Evolutionary conservation across 2,113 vertebrate genomes (phyloP), one percentile per base, ranked within the genome.

Genomic region (Limanda limanda): DNA sequence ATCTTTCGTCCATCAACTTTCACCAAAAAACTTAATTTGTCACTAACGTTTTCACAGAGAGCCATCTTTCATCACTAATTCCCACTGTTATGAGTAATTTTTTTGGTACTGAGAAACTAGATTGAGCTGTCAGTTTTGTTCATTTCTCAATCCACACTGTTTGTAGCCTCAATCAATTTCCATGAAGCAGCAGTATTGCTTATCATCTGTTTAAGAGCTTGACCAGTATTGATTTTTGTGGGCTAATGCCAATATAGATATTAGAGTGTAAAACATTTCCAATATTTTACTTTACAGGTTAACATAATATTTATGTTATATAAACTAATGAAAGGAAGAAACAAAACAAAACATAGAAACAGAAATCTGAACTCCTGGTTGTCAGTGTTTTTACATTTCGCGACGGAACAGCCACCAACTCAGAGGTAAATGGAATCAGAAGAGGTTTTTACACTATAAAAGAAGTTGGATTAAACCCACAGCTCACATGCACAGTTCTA

Each of bases 51-150:
- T 59, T 31, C 15, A 27, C 57, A 31, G n/a, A 15, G 23, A 45
- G 59, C 21, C 27, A 40, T 59, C 69, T 20, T 65, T 62, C 24
- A 6, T 57, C 20, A 25, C 3, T 59, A 2, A 31, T 59, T 31
- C 4, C 25, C 15, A 21, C n/a, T 61, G 31, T 1, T 31, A 21
- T 51, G 15, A 40, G 8, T 51, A n/a, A 40, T n/a, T 37, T 2
- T 51, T 11, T 9, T 60, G 23, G 1, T 60, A 11, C 31, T 54
- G 13, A 51, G 17, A 57, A 25, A 12, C 23, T 40, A 10, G 27
- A 23, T 55, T 40, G 48, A n/a, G n/a, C 59, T 52, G 60, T 63
- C 51, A 64, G 66, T 14, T 48, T 18, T 73, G 23, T 56, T 56
- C 15, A 64, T 55, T 31, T 57, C 37, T 35, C 13, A 24, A 18